Conservation (phyloP, 2,888 invertebrate genomes). For the Bruchidius siliquastri region DNA sequence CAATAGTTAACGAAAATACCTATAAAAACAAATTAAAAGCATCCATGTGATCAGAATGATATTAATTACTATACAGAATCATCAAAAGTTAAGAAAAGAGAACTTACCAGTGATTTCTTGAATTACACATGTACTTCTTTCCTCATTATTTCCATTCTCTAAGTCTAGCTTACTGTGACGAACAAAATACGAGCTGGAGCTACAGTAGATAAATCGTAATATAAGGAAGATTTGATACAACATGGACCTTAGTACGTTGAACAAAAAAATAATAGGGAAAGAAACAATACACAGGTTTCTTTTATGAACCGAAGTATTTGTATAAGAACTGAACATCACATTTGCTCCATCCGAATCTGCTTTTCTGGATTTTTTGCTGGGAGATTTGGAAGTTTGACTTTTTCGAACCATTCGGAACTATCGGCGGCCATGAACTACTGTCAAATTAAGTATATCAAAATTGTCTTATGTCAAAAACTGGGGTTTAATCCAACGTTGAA, state of each 20-base stretch:
- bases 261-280: constrained; percentile 80
- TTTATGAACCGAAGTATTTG: constrained; percentile 77
- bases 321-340: constrained; percentile 56
- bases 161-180: constrained; percentile 54
- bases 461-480: too few species aligned
- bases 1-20: too few species aligned
- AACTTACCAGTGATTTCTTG: constrained; percentile 13
- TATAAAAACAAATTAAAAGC: too few species aligned
- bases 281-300: constrained; percentile 84
- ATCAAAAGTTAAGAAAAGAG: too few species aligned
- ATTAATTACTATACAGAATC: too few species aligned
- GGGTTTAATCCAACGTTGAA: too few species aligned
- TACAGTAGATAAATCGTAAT: constrained; percentile 79
- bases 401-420: constrained; percentile 58
- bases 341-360: constrained; percentile 52
- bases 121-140: constrained; percentile 20
- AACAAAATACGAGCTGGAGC: constrained; percentile 71
- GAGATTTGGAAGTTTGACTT: constrained; percentile 59
- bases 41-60: too few species aligned
- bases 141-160: constrained; percentile 31
- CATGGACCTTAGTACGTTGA: constrained; percentile 76
- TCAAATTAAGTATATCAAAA: too few species aligned
- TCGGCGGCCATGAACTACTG: constrained; percentile 1
- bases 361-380: constrained; percentile 61
- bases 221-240: constrained; percentile 83